These are phyloP conservation scores for Conus betulinus DNA, from an alignment of 1,140 invertebrate genomes.

Conservation along the genomic window DNA sequence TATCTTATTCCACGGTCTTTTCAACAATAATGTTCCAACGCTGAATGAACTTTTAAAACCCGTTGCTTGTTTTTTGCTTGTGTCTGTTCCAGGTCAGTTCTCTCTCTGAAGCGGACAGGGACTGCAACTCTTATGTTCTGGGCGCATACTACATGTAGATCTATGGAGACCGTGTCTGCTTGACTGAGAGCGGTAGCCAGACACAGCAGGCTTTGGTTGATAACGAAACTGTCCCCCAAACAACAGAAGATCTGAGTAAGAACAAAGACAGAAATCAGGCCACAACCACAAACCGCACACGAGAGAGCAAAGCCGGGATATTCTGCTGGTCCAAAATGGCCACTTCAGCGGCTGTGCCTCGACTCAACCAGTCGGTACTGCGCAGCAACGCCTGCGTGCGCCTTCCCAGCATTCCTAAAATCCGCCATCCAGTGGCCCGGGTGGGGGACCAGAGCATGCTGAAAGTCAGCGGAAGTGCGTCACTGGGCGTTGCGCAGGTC, in stretches of 20 bases:
- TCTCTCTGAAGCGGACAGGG: neutral
- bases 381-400: neutral
- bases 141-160: neutral
- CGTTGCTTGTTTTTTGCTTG: neutral
- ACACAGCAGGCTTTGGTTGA: no score
- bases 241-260: no score
- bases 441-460: neutral
- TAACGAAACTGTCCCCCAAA: neutral
- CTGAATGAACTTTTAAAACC: no score
- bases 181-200: no score
- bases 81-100: neutral
- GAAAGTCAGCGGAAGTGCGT: slow-evolving; percentile 9
- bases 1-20: neutral
- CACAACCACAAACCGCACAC: neutral
- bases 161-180: no score
- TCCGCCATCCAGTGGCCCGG: neutral
- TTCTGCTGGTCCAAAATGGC: neutral
- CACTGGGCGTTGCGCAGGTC: neutral
- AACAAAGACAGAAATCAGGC: neutral
- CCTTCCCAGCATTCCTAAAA: neutral
- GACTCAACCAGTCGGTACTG: neutral
- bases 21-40: neutral
- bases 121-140: neutral
- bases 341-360: neutral
- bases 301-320: neutral